Percentiles rank a stretch among this genome's conserved stretches.
Conservation (phyloP, 2,113 vertebrate species). For the Chionodraco myersi region DNA sequence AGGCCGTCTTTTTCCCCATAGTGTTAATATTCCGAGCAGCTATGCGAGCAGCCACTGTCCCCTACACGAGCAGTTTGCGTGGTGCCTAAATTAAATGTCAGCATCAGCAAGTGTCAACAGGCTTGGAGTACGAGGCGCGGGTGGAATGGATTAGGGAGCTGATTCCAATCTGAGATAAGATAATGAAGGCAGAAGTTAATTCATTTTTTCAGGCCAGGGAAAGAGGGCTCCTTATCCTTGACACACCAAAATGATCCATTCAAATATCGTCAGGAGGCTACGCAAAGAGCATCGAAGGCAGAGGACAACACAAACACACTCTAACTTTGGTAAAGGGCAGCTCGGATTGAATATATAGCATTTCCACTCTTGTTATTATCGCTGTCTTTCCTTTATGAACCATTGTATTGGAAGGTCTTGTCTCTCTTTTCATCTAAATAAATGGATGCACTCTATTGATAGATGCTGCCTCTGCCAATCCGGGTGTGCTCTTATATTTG, state of each 20-base stretch:
- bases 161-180: constrained; percentile 85
- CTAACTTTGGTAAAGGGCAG: constrained; percentile 25
- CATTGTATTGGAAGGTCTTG: constrained; percentile 10
- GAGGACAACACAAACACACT: constrained; percentile 7
- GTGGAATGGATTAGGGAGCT: constrained; percentile 81
- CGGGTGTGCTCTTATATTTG: constrained; percentile 1
- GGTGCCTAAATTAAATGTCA: constrained; percentile 87
- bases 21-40: constrained; percentile 56
- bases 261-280: constrained; percentile 60
- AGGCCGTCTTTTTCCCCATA: constrained; percentile 30
- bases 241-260: constrained; percentile 48
- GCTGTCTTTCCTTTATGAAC: constrained; percentile 3
- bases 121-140: constrained; percentile 52
- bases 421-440: constrained; percentile 12
- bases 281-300: constrained; percentile 12
- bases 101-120: constrained; percentile 71
- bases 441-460: constrained; percentile 19
- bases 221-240: constrained; percentile 67
- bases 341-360: not conserved
- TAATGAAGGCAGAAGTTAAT: constrained; percentile 83
- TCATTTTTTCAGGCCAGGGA: constrained; percentile 67
- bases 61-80: constrained; percentile 40
- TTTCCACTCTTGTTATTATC: constrained; percentile 12
- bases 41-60: constrained; percentile 43
- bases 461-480: constrained; percentile 18